Percentiles rank a stretch among this genome's conserved stretches.
phyloP scores from a whole-genome alignment of 2,113 vertebrate species.

The Phalacrocorax pelagicus region DNA sequence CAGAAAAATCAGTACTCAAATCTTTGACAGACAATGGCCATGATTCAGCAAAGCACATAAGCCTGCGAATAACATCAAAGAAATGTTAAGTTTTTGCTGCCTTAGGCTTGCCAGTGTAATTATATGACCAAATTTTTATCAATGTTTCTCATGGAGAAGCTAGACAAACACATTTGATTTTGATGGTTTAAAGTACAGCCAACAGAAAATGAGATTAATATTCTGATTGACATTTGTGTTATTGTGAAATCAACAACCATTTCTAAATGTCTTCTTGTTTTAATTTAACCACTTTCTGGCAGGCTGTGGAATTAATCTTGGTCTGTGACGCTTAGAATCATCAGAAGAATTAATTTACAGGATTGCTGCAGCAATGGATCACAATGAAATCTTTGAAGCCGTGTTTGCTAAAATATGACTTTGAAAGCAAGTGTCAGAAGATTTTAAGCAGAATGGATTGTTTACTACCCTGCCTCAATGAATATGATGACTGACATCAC shows the following conservation, averaged over 20 bases:
- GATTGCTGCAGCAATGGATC: constrained; percentile 75
- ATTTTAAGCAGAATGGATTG: constrained; percentile 77
- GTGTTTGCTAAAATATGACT: constrained; percentile 78
- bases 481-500: neutral
- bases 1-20: neutral
- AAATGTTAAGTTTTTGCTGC: neutral
- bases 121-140: neutral
- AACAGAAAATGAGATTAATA: neutral
- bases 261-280: neutral
- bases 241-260: neutral
- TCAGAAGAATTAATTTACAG: constrained; percentile 78
- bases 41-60: neutral
- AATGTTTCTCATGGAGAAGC: neutral
- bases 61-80: neutral
- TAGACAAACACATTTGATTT: neutral
- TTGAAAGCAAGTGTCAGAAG: constrained; percentile 75
- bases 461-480: constrained; percentile 72
- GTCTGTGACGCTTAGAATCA: constrained; percentile 77
- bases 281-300: constrained; percentile 9
- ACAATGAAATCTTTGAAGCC: constrained; percentile 77
- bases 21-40: neutral
- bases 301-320: constrained; percentile 82
- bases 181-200: neutral
- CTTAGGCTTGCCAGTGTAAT: neutral
- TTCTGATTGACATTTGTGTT: neutral